Conservation (phyloP, 2,113 vertebrate genomes). For the Phocoena phocoena region DNA sequence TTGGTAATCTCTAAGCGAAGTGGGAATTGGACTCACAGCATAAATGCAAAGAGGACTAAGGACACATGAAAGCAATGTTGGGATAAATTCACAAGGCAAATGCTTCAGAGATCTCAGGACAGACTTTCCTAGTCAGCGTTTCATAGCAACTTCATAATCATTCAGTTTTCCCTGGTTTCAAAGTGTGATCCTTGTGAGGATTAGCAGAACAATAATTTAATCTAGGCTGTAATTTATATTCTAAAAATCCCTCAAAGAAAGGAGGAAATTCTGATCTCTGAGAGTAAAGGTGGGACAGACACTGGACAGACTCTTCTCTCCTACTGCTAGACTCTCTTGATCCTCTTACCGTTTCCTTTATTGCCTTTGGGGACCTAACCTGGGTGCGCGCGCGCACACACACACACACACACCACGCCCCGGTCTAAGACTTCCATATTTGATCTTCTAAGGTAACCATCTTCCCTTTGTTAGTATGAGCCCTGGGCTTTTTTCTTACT, state of each 20-base stretch:
- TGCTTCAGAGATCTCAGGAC: background rate
- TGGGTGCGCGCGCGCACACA: too few relatives aligned
- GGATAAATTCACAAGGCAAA: background rate
- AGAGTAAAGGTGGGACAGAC: background rate
- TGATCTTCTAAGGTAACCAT: background rate
- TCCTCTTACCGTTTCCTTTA: background rate
- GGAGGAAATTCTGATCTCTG: slow-evolving; percentile 11
- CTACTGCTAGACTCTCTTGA: background rate
- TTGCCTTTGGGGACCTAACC: background rate
- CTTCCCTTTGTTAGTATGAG: background rate
- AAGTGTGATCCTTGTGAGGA: background rate
- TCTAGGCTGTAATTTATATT: background rate
- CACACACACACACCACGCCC: too few relatives aligned
- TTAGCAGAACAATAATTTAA: background rate
- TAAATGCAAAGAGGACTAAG: background rate
- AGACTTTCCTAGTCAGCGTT: background rate
- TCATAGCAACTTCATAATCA: slow-evolving; percentile 43
- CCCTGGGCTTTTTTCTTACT: background rate
- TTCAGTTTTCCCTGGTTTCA: slow-evolving; percentile 24
- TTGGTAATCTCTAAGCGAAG: background rate
- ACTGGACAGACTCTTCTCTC: background rate
- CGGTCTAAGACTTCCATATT: background rate
- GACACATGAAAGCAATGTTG: background rate
- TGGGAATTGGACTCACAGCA: background rate
- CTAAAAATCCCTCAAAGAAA: background rate